A percentile compares a stretch with the other conserved stretches of the same genome.
Evolutionary conservation across 1,140 invertebrate species (phyloP).

Genomic region (Listronotus bonariensis): DNA sequence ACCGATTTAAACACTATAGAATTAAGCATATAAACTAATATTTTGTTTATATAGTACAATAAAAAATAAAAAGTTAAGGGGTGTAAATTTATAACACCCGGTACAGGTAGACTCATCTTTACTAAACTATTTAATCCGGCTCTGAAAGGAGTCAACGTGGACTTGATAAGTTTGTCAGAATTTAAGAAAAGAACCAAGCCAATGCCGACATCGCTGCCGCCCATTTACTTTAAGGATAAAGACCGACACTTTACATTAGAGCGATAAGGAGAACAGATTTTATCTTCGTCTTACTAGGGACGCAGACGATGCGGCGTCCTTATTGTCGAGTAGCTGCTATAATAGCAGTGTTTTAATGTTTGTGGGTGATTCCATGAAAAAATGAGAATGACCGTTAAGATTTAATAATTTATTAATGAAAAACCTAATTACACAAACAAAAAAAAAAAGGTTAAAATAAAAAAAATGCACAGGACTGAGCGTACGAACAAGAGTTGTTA

Average conservation of each 20-base stretch:
- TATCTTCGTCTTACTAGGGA: slow-evolving; percentile 36
- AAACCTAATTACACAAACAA: background rate
- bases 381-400: background rate
- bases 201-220: slow-evolving; percentile 42
- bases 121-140: slow-evolving; percentile 4
- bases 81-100: too few species aligned
- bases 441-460: too few species aligned
- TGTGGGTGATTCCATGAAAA: slow-evolving; percentile 30
- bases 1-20: too few species aligned
- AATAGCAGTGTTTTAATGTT: slow-evolving; percentile 52
- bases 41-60: too few species aligned
- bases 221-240: slow-evolving; percentile 55
- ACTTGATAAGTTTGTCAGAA: slow-evolving; percentile 45
- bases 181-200: slow-evolving; percentile 20
- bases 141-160: slow-evolving; percentile 47
- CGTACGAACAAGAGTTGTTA: too few species aligned
- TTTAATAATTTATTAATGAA: slow-evolving; percentile 35
- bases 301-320: slow-evolving; percentile 39
- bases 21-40: too few species aligned
- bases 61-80: too few species aligned
- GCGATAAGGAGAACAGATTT: slow-evolving; percentile 45
- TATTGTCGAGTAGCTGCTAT: slow-evolving; percentile 49
- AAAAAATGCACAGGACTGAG: too few species aligned
- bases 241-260: slow-evolving; percentile 51
- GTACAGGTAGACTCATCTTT: too few species aligned